phyloP scores from a whole-genome alignment of 2,797 vertebrate genomes.

The Odontamblyopus lacepedii region DNA sequence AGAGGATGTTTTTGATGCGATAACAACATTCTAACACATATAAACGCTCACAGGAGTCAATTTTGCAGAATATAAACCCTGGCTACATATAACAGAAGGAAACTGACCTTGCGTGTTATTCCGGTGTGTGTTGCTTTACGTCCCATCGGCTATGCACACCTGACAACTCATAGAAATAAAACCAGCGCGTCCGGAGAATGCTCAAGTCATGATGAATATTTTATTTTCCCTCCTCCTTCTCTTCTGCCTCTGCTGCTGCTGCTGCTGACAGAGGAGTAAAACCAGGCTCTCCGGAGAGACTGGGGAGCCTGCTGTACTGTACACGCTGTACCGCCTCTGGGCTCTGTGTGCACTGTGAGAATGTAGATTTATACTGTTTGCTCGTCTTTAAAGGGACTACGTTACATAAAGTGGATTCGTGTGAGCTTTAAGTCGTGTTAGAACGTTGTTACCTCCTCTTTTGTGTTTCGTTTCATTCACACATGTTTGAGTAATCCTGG shows the following conservation, averaged over 20 bases:
- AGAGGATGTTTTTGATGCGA: too few species aligned
- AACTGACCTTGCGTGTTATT: background rate
- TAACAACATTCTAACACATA: too few species aligned
- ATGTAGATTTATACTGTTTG: background rate
- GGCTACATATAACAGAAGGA: too few species aligned
- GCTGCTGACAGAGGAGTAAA: slow-evolving; percentile 64
- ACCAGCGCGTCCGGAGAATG: slow-evolving; percentile 49
- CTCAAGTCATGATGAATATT: slow-evolving; percentile 72
- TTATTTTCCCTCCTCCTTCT: slow-evolving; percentile 43
- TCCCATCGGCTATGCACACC: slow-evolving; percentile 64
- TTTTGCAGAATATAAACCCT: too few species aligned
- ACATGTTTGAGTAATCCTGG: too few species aligned
- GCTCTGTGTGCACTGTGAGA: slow-evolving; percentile 22
- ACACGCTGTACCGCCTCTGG: slow-evolving; percentile 30
- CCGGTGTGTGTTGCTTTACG: background rate
- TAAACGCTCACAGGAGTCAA: too few species aligned
- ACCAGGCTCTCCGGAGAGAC: slow-evolving; percentile 43
- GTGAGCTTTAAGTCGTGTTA: too few species aligned
- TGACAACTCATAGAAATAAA: slow-evolving; percentile 66
- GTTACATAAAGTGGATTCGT: too few species aligned
- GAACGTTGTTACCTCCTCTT: too few species aligned
- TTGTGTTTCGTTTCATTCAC: too few species aligned
- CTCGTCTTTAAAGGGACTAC: too few species aligned
- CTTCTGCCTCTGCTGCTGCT: slow-evolving; percentile 4
- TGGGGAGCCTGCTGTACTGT: slow-evolving; percentile 32